Evolutionary conservation across 2,888 invertebrate species (phyloP).

Genomic region (Halictus ligatus): DNA sequence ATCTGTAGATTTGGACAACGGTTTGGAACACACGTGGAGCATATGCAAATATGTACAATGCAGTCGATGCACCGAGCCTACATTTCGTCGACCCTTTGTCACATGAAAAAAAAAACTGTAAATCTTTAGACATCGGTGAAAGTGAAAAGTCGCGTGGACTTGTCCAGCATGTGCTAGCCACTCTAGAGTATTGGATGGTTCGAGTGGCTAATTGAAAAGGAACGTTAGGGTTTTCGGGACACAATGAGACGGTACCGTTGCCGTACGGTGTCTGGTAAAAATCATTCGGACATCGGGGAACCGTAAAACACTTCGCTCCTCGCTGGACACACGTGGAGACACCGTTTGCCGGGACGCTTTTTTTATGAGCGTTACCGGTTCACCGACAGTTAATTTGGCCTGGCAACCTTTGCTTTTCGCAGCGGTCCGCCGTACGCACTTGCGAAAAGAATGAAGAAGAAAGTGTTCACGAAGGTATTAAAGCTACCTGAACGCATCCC

Average conservation of each 20-base stretch:
- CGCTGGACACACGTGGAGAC: background rate
- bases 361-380: conserved; percentile 19
- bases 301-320: conserved; percentile 25
- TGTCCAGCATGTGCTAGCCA: background rate
- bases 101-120: background rate
- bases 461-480: background rate
- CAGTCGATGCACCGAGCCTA: background rate
- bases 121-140: background rate
- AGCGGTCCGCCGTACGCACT: background rate
- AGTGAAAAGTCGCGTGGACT: background rate
- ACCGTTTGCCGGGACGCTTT: background rate
- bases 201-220: background rate
- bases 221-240: background rate
- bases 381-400: conserved; percentile 9
- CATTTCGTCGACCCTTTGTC: background rate
- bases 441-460: background rate
- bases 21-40: background rate
- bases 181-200: background rate
- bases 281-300: background rate
- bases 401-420: background rate
- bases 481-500: background rate
- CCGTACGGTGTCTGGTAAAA: conserved; percentile 4
- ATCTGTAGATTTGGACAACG: background rate
- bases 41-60: background rate
- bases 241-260: background rate